Base-by-base conservation (phyloP, 2,113 vertebrate genomes). In the Lepus europaeus region DNA sequence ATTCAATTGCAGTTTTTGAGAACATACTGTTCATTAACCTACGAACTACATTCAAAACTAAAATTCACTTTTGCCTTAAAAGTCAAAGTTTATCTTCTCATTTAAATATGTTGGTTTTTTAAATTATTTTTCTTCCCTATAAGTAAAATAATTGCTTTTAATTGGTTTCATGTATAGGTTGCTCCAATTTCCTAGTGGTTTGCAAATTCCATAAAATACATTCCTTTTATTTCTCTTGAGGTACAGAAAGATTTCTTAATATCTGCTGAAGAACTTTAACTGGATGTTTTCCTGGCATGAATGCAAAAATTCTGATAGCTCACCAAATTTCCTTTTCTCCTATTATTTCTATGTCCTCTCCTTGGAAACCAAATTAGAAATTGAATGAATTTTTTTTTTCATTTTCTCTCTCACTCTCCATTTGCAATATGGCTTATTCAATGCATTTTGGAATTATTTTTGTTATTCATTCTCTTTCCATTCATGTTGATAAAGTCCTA, bases 351-450 rank as follows among this genome's bases (percentile, higher is more conserved):
- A 59, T 87, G 82, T 89, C 66, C 25, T 25, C 20, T 4, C 4
- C 12, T 2, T 76, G 39, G 89, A 91, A 92, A 59, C 23, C 33
- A 91, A 95, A 64, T 86, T 77, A 89, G 29, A 93, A 74, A 94
- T 80, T 17, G n/a, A 64, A 49, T 59, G 53, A 74, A 31, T 51
- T 53, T 33, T 33, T 33, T 31, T 27, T 22, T 12, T 5, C 13
- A 53, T 59, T 27, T 56, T 69, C 49, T 72, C 2, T 29, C 53
- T 45, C 20, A 14, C 25, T 87, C 7, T 17, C 29, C 39, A 82
- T 23, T 86, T 89, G 51, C 25, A 79, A 59, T n/a, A 53, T 49
- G 73, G 87, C 64, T 85, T 87, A 95, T 95, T 95, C 73, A 66
- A 56, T 70, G 0, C 33, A 45, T 72, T 87, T 92, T 76, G 33